These are phyloP conservation scores for Orthonyx spaldingii DNA, from an alignment of 2,113 vertebrate genomes.

Conservation along the genomic window DNA sequence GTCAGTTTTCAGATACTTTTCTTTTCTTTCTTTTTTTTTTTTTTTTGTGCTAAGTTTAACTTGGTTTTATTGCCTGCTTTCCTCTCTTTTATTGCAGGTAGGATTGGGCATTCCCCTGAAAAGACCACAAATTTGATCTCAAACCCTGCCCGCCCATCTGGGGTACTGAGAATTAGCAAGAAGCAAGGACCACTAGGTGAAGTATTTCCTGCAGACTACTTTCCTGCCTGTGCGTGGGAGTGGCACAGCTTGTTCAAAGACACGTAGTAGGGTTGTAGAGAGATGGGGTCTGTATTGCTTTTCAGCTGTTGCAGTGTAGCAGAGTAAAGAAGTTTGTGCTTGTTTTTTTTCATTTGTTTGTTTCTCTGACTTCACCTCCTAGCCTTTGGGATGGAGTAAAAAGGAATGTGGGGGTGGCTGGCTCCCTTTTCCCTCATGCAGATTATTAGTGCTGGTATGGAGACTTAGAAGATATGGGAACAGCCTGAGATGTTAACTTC, in stretches of 20 bases:
- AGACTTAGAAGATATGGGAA: background rate
- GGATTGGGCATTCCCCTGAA: background rate
- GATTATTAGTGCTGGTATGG: background rate
- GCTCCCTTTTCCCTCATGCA: background rate
- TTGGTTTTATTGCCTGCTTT: background rate
- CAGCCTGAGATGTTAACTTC: background rate
- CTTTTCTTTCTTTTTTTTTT: background rate
- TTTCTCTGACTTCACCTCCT: background rate
- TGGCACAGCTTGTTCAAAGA: background rate
- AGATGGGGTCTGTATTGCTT: background rate
- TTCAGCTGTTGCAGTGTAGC: background rate
- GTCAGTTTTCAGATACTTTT: background rate
- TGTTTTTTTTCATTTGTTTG: background rate
- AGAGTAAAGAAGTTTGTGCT: background rate
- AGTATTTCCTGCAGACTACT: background rate
- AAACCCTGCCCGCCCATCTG: background rate
- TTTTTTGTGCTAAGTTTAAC: background rate
- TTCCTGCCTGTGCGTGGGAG: background rate
- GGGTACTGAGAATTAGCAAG: background rate
- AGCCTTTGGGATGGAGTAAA: background rate
- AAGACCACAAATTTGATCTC: background rate
- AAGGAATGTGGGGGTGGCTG: background rate
- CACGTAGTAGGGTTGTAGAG: background rate
- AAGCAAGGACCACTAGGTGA: background rate
- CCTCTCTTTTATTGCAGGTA: background rate